Evolutionary conservation across 2,888 invertebrate species (phyloP).

Genomic region (Heliconius ismenius): DNA sequence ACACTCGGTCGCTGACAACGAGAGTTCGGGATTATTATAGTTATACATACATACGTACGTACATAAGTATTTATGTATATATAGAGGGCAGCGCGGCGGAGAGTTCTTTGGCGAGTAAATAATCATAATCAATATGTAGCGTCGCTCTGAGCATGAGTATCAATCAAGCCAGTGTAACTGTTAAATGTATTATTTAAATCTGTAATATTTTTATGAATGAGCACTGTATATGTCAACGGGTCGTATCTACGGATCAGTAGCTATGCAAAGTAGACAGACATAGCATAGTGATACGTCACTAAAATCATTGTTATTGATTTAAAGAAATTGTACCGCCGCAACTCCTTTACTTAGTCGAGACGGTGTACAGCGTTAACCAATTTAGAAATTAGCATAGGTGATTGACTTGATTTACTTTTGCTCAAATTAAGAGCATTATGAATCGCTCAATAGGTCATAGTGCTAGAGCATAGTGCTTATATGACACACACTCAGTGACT

Average conservation of each 20-base stretch:
- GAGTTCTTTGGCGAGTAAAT: neutral
- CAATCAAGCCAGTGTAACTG: neutral
- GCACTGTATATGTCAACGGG: neutral
- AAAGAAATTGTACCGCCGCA: no score
- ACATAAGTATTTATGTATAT: neutral
- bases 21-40: neutral
- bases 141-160: neutral
- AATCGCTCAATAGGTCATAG: conserved; percentile 7
- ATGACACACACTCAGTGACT: conserved; percentile 10
- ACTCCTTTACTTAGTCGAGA: no score
- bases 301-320: neutral
- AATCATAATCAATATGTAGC: conserved; percentile 2
- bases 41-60: neutral
- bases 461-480: neutral
- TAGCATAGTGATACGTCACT: no score
- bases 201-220: neutral
- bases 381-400: no score
- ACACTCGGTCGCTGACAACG: neutral
- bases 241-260: neutral
- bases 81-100: neutral
- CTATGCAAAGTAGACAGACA: neutral
- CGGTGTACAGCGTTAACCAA: no score
- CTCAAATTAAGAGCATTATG: neutral
- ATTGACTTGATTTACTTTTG: neutral
- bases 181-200: neutral